Evolutionary conservation across 2,113 vertebrate species (phyloP), one percentile per base, ranked within the genome.

Genomic region (Callithrix jacchus): DNA sequence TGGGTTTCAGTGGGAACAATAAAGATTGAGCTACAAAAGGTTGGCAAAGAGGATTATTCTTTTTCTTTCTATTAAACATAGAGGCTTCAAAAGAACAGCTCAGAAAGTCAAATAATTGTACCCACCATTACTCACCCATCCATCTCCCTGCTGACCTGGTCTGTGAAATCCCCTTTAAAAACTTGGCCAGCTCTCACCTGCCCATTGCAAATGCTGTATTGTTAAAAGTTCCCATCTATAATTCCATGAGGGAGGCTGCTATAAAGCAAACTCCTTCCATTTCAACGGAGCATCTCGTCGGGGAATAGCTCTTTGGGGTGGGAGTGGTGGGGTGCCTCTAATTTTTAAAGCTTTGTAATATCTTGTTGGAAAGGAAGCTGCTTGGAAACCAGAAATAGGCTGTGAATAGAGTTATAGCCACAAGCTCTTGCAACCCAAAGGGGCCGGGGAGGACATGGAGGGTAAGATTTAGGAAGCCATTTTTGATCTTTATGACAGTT

Each of bases 1-100:
- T 98, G 96, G 94, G 74, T 85, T 96, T 84, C 37, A 4, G 27
- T 58, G 93, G 94, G 95, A 89, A 97, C 97, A 97, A 97, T 97
- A 94, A 91, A 95, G 96, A 94, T 71, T 23, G 94, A 97, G 42
- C 91, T 84, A 97, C 94, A 97, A 97, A 97, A 94, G 97, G 35
- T 35, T 96, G 94, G 91, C 96, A 96, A 97, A 97, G 96, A 93
- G 96, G 96, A 97, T 97, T 97, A 91, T 97, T 93, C 96, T 95
- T 91, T 97, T 94, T 95, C 95, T 97, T 97, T 93, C 86, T 95
- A 54, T 95, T 97, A 96, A 95, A 87, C 82, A 56, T 49, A 70
- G 95, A 91, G 49, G 73, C 97, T 98, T 98, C 97, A 98, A 97
- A 97, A 95, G 97, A 94, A 91, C 91, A 84, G 94, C 96, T 92